phyloP scores from a whole-genome alignment of 2,888 invertebrate species.

The Malthinus flaveolus region DNA sequence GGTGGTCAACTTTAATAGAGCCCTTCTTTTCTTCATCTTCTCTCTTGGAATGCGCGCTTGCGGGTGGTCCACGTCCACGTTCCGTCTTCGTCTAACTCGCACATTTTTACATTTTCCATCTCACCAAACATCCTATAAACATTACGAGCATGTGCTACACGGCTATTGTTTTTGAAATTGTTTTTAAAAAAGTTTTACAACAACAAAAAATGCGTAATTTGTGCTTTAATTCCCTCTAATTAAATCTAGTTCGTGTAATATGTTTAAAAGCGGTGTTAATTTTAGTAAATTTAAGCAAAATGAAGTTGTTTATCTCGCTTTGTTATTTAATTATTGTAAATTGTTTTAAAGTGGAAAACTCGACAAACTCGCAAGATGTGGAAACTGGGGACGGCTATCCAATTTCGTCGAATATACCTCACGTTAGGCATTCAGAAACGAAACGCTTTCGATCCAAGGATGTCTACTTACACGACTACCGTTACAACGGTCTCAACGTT shows the following conservation, averaged over 20 bases:
- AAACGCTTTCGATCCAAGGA: slow-evolving; percentile 24
- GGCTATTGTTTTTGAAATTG: slow-evolving; percentile 14
- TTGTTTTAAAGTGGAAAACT: too few relatives aligned
- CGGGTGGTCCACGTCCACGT: slow-evolving; percentile 36
- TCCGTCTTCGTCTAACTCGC: slow-evolving; percentile 20
- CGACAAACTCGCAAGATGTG: not conserved
- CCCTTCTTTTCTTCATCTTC: slow-evolving; percentile 17
- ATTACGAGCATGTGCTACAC: slow-evolving; percentile 28
- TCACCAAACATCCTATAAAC: slow-evolving; percentile 17
- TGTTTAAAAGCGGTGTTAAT: too few relatives aligned
- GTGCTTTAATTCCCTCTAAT: not conserved
- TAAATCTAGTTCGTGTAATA: too few relatives aligned
- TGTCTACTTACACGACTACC: slow-evolving; percentile 15
- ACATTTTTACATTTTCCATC: slow-evolving; percentile 12
- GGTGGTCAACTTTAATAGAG: slow-evolving; percentile 27
- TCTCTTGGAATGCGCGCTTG: slow-evolving; percentile 25
- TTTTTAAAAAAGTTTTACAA: slow-evolving; percentile 7
- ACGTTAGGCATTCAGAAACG: slow-evolving; percentile 15
- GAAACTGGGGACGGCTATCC: not conserved
- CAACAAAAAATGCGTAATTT: slow-evolving; percentile 4
- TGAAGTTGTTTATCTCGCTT: too few relatives aligned
- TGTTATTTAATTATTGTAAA: too few relatives aligned
- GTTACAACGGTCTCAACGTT: slow-evolving; percentile 21
- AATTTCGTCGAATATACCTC: slow-evolving; percentile 4
- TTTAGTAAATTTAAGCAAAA: too few relatives aligned